Evolutionary conservation across 2,113 vertebrate species (phyloP), one percentile per base, ranked within the genome.

Genomic region (Menura novaehollandiae): DNA sequence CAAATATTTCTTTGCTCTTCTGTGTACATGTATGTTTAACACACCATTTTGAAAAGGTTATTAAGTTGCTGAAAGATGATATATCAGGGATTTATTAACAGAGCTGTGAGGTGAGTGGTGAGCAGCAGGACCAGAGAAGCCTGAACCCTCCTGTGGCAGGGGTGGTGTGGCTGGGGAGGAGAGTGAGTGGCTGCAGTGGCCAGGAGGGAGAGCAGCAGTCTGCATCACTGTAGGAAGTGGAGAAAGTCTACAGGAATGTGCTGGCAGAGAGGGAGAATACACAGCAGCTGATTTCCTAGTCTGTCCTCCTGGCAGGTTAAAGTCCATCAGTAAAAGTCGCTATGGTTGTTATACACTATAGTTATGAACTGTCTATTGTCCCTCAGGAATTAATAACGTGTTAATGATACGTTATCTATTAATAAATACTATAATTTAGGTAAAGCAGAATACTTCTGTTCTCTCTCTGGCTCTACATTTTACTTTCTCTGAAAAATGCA

Each of bases 91-190:
- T 13, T 84, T 33, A 28, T 20, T 28, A 44, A 52, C 10, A 62
- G 64, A 69, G 17, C 12, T 41, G 27, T 8, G 52, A 84, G 47
- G 21, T 46, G 39, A 89, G 43, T 32, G 9, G 13, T 7, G 20
- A 76, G 33, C 55, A 41, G 26, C 3, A 22, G 49, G n/a, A 62
- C 17, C 16, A 52, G 28, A 66, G 64, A 47, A 81, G 6, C 33
- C 7, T 0, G 0, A 44, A 39, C 9, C 3, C 73, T 75, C 15
- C 0, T 0, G 22, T n/a, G 46, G 28, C 41, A 33, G 7, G 13
- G 13, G 17, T 53, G 44, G 28, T 32, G 51, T 0, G 0, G 35
- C 39, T 47, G 19, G 33, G 56, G 49, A 68, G 35, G 44, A 83
- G 6, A 4, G 0, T 28, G 56, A 20, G 35, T 52, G 63, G 35